Conservation (phyloP, 2,888 invertebrate species). For the Anticlea derivata region DNA sequence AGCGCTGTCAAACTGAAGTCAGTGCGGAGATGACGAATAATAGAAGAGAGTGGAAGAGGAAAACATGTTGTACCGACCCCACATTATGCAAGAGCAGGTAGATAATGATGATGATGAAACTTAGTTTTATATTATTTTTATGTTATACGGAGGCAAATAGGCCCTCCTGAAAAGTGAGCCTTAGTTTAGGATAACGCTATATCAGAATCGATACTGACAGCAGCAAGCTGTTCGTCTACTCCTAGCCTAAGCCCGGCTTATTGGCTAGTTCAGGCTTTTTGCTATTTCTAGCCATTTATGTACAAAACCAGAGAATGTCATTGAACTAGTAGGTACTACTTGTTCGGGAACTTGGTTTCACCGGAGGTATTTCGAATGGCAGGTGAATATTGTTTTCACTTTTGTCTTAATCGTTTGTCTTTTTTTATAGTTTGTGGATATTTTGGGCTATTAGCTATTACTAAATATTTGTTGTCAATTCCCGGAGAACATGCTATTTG, state of each 20-base stretch:
- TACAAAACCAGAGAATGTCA: constrained; percentile 33
- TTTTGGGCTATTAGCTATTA: no score
- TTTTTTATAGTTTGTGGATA: not conserved
- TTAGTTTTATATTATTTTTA: no score
- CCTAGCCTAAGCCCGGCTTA: constrained; percentile 16
- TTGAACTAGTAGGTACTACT: constrained; percentile 36
- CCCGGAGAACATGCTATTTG: no score
- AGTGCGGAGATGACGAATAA: no score
- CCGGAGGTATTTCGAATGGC: constrained; percentile 15
- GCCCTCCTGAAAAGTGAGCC: no score
- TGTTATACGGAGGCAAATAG: not conserved
- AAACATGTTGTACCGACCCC: no score
- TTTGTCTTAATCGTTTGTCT: constrained; percentile 4
- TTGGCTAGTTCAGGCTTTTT: constrained; percentile 26
- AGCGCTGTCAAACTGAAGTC: no score
- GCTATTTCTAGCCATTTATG: constrained; percentile 30
- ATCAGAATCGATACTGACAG: not conserved
- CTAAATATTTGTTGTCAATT: no score
- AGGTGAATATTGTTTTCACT: constrained; percentile 25
- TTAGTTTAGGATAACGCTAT: no score
- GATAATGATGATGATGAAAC: no score
- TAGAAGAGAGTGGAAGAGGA: no score
- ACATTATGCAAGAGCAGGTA: no score
- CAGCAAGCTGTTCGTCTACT: constrained; percentile 3
- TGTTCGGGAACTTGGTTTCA: constrained; percentile 31